Percentiles rank a stretch among this genome's conserved stretches.
phyloP scores from a whole-genome alignment of 2,797 vertebrate species.

The Enteromius anoplus region DNA sequence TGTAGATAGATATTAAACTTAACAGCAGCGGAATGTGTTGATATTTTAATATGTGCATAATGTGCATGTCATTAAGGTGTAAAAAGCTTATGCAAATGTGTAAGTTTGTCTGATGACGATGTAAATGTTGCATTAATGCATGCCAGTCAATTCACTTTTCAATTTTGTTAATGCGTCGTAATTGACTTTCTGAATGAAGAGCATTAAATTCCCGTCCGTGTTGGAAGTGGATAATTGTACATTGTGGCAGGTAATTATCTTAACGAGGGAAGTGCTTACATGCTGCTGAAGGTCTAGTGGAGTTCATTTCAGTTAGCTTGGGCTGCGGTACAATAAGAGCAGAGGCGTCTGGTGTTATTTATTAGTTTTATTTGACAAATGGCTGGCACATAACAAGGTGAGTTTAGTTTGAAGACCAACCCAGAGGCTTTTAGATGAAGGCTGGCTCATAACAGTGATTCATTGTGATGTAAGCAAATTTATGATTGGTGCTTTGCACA shows the following conservation, averaged over 20 bases:
- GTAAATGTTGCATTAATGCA: not conserved
- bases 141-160: not conserved
- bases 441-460: not conserved
- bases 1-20: not conserved
- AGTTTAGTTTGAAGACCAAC: not conserved
- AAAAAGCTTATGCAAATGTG: not conserved
- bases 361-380: slow-evolving; percentile 45
- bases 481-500: not conserved
- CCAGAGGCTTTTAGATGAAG: not conserved
- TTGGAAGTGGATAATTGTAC: slow-evolving; percentile 5
- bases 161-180: slow-evolving; percentile 26
- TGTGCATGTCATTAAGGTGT: not conserved
- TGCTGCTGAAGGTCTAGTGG: not conserved
- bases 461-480: not conserved
- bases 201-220: not conserved
- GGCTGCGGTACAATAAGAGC: slow-evolving; percentile 4
- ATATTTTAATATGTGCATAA: not conserved
- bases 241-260: slow-evolving; percentile 11
- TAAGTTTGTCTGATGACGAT: not conserved
- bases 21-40: not conserved
- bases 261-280: not conserved
- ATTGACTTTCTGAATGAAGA: slow-evolving; percentile 3
- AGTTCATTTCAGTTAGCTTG: not conserved
- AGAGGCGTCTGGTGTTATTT: slow-evolving; percentile 31
- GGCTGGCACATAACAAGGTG: not conserved